Evolutionary conservation across 2,888 invertebrate genomes (phyloP).

Genomic region (Amiota mariae): DNA sequence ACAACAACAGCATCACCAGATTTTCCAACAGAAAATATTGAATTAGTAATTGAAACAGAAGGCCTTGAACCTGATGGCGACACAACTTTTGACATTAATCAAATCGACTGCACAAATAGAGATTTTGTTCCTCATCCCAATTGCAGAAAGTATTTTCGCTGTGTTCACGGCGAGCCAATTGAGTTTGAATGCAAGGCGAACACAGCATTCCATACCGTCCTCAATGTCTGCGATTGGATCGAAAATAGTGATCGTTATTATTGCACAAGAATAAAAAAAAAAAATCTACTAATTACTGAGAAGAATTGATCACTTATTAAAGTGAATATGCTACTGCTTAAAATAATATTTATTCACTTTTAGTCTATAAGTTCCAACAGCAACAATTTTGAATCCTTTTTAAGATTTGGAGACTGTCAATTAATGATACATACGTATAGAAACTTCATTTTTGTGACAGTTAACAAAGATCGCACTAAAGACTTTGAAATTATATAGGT

Average conservation of each 20-base stretch:
- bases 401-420: too few species aligned
- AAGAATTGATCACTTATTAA: constrained; percentile 34
- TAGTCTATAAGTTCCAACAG: too few species aligned
- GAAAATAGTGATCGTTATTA: constrained; percentile 79
- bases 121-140: constrained; percentile 77
- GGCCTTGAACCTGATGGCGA: constrained; percentile 9
- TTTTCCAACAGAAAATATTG: constrained; percentile 46
- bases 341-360: too few species aligned
- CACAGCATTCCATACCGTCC: constrained; percentile 82
- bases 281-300: constrained; percentile 51
- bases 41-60: constrained; percentile 41
- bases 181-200: constrained; percentile 84
- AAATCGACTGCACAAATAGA: constrained; percentile 74
- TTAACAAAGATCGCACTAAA: too few species aligned
- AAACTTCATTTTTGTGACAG: too few species aligned
- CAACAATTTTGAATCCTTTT: too few species aligned
- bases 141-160: constrained; percentile 87
- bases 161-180: constrained; percentile 84
- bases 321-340: too few species aligned
- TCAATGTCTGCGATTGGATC: constrained; percentile 88
- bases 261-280: constrained; percentile 65
- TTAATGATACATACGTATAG: too few species aligned
- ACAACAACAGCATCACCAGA: constrained; percentile 55
- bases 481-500: too few species aligned
- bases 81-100: constrained; percentile 57